These are phyloP conservation scores for Trypoxylon attenuatum DNA, from an alignment of 2,888 invertebrate species.

Conservation along the genomic window DNA sequence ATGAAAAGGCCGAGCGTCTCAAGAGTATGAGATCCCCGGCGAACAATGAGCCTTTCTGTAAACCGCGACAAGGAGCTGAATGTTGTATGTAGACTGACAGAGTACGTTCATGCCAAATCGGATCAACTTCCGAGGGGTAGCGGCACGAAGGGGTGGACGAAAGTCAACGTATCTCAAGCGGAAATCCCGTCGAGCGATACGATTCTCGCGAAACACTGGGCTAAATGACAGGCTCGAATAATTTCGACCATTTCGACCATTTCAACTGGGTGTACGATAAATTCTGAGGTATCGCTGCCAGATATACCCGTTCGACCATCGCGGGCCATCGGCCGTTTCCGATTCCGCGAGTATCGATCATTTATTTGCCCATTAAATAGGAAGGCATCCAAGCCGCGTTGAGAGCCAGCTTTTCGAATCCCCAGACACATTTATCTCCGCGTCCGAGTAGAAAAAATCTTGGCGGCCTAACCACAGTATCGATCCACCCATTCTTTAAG, in stretches of 20 bases:
- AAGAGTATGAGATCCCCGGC: too few relatives aligned
- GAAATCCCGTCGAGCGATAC: constrained; percentile 30
- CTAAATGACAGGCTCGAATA: constrained; percentile 14
- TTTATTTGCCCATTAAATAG: constrained; percentile 55
- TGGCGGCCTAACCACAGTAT: background rate
- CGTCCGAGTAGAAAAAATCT: constrained; percentile 1
- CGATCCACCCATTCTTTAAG: constrained; percentile 14
- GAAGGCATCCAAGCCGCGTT: too few relatives aligned
- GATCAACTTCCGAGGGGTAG: background rate
- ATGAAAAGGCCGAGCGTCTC: too few relatives aligned
- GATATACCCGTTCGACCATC: constrained; percentile 44
- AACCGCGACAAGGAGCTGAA: too few relatives aligned
- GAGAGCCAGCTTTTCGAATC: too few relatives aligned
- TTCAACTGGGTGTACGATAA: constrained; percentile 30
- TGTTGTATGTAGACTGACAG: too few relatives aligned
- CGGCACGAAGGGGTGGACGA: constrained; percentile 14
- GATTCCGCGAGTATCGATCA: constrained; percentile 43
- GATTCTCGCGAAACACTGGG: constrained; percentile 19
- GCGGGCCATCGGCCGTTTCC: too few relatives aligned
- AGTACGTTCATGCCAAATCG: background rate
- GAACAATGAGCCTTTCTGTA: too few relatives aligned
- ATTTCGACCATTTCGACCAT: constrained; percentile 24
- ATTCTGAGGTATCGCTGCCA: constrained; percentile 40
- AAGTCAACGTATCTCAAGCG: background rate
- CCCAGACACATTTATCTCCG: constrained; percentile 20